Base-by-base conservation (phyloP, 2,888 invertebrate genomes). In the Germaria angustata region DNA sequence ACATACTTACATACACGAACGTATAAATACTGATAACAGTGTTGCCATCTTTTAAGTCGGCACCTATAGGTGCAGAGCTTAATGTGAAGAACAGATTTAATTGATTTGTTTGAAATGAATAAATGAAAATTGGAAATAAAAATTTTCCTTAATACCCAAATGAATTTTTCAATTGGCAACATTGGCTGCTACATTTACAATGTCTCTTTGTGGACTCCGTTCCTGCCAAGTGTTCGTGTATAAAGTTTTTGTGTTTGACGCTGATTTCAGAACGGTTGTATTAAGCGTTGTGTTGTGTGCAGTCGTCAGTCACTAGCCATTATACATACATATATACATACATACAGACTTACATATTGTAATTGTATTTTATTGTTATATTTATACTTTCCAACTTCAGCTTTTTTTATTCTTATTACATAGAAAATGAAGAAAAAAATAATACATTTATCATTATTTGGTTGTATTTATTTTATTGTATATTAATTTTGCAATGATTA, bases 301-400 rank as follows among this genome's bases (percentile, higher is more conserved):
- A 57, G 75, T 73, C 65, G 71, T 24, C 59, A 61, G 61, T 61
- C 69, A 59, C 46, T 22, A 69, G 32, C 28, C 39, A 51, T 63
- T 61, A 63, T 59, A n/a, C n/a, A n/a, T n/a, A n/a, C n/a, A n/a
- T n/a, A n/a, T 1, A 15, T 57, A 57, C 7, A 2, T 32, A 20
- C 36, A 13, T 11, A 57, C 34, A 6, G 28, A 20, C 2, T 17
- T n/a, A n/a, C n/a, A n/a, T n/a, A 15, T 2, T 6, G 17, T 13
- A 59, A 61, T 22, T 51, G 53, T 73, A 55, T 55, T 13, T 15
- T 65, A 44, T 63, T 24, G n/a, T 34, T 55, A 22, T 41, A 32
- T 24, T 34, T 32, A 36, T 51, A 13, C 11, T 36, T 44, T 24
- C 22, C 57, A 65, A 57, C 65, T 46, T 65, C 55, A 65, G 34